phyloP scores from a whole-genome alignment of 1,140 invertebrate genomes.

The Chironomus tepperi region DNA sequence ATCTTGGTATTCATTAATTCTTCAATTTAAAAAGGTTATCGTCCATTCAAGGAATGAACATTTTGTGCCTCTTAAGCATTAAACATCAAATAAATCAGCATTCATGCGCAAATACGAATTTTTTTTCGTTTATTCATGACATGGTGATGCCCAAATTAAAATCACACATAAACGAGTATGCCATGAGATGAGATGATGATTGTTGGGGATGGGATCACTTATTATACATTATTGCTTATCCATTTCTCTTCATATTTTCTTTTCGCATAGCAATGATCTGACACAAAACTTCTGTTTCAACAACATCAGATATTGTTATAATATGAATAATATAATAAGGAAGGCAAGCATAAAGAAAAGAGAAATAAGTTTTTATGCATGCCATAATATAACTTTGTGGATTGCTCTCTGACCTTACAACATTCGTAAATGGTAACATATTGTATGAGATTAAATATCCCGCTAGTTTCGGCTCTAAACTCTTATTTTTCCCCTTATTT shows the following conservation, averaged over 20 bases:
- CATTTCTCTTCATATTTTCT: too few relatives aligned
- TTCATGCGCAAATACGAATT: background rate
- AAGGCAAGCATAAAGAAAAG: background rate
- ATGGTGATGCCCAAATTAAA: background rate
- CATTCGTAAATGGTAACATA: slow-evolving; percentile 22
- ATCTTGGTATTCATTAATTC: too few relatives aligned
- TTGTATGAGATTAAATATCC: slow-evolving; percentile 20
- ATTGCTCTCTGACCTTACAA: slow-evolving; percentile 19
- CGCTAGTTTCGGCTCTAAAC: slow-evolving; percentile 10
- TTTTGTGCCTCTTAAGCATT: too few relatives aligned
- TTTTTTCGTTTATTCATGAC: background rate
- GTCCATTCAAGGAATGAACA: too few relatives aligned
- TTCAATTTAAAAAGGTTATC: too few relatives aligned
- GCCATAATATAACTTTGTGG: background rate
- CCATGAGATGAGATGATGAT: background rate
- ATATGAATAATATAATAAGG: slow-evolving; percentile 17
- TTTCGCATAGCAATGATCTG: background rate
- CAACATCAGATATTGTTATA: slow-evolving; percentile 5
- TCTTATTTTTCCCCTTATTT: background rate
- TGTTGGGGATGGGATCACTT: background rate
- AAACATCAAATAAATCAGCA: background rate
- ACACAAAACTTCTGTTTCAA: slow-evolving; percentile 21
- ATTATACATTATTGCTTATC: too few relatives aligned
- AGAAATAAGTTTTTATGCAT: background rate
- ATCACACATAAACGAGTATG: background rate